Evolutionary conservation across 2,888 invertebrate species (phyloP).

Genomic region (Hybos culiciformis): DNA sequence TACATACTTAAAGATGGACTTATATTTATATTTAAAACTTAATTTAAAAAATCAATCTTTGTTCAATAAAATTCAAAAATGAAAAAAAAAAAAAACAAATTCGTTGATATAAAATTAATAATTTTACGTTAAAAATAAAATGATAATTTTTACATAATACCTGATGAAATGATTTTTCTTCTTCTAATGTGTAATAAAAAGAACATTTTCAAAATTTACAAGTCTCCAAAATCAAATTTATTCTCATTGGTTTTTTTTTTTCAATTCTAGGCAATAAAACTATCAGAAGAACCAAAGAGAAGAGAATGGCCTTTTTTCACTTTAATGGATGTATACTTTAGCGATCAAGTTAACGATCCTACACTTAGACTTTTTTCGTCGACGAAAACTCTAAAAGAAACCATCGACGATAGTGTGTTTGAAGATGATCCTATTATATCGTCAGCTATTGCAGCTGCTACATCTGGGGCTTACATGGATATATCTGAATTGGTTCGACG

Average conservation of each 20-base stretch:
- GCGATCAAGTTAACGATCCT: conserved; percentile 37
- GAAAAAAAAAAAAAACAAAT: too few relatives aligned
- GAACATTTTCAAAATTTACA: too few relatives aligned
- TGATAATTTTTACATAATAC: conserved; percentile 3
- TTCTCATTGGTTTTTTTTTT: conserved; percentile 1
- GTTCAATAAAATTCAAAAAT: too few relatives aligned
- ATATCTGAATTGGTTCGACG: conserved; percentile 32
- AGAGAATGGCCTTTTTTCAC: conserved; percentile 37
- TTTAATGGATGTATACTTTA: conserved; percentile 36
- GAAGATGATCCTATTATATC: conserved; percentile 37
- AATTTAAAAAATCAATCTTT: too few relatives aligned
- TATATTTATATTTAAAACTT: too few relatives aligned
- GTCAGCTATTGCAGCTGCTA: conserved; percentile 35
- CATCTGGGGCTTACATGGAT: conserved; percentile 35
- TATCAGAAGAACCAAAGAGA: conserved; percentile 36
- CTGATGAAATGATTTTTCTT: neutral
- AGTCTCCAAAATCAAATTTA: neutral
- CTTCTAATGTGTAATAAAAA: too few relatives aligned
- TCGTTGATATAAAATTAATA: too few relatives aligned
- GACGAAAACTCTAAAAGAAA: conserved; percentile 35
- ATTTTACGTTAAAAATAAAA: neutral
- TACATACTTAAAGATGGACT: too few relatives aligned
- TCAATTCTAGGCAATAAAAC: conserved; percentile 30
- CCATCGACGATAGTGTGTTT: conserved; percentile 35
- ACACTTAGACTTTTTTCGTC: conserved; percentile 35